phyloP scores from a whole-genome alignment of 2,113 vertebrate species.

The Hippocampus mohnikei region DNA sequence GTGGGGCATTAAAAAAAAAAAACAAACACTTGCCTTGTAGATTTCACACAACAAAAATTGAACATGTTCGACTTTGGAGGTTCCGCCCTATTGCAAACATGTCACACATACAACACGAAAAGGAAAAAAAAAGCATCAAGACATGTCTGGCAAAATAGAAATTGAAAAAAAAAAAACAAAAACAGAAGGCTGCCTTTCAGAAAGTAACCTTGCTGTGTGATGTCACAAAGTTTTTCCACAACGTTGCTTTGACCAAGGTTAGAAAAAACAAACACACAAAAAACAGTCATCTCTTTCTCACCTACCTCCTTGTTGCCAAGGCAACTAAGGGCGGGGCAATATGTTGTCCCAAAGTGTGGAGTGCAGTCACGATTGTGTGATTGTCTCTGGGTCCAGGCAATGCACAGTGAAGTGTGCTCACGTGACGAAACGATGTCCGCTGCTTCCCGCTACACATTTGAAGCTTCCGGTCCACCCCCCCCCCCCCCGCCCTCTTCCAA shows the following conservation, averaged over 20 bases:
- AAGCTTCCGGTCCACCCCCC: neutral
- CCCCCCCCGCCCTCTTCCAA: neutral
- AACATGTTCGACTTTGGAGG: neutral
- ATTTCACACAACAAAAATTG: neutral
- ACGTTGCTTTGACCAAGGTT: neutral
- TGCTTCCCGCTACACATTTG: slow-evolving; percentile 6
- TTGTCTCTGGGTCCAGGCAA: slow-evolving; percentile 49
- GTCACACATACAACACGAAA: slow-evolving; percentile 3
- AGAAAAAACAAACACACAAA: neutral
- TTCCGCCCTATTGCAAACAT: neutral
- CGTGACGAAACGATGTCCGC: slow-evolving; percentile 20
- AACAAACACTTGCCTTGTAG: neutral
- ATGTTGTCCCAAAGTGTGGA: slow-evolving; percentile 20
- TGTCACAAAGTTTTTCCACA: slow-evolving; percentile 1
- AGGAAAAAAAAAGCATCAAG: neutral
- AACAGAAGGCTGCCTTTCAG: neutral
- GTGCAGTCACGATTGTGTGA: slow-evolving; percentile 51
- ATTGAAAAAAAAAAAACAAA: neutral
- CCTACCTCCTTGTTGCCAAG: slow-evolving; percentile 17
- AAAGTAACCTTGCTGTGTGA: neutral
- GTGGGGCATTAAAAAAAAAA: too few relatives aligned
- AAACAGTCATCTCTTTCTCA: slow-evolving; percentile 5
- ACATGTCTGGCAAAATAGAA: neutral
- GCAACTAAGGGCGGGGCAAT: neutral
- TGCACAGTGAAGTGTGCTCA: slow-evolving; percentile 30